phyloP scores from a whole-genome alignment of 2,113 vertebrate genomes.

The Archocentrus centrarchus region DNA sequence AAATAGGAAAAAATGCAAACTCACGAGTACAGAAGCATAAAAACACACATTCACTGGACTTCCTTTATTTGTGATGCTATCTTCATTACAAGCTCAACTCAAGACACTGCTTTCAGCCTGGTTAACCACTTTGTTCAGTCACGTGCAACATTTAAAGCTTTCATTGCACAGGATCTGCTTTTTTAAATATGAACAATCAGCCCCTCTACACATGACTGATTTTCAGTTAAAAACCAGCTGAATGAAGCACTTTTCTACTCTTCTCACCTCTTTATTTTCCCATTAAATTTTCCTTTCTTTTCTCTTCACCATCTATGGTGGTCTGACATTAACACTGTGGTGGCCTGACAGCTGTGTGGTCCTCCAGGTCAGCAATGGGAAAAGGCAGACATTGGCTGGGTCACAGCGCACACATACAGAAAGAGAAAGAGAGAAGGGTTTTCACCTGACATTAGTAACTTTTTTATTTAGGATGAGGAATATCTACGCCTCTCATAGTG shows the following conservation, averaged over 20 bases:
- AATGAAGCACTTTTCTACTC: not conserved
- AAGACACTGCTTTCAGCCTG: not conserved
- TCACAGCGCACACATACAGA: slow-evolving; percentile 32
- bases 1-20: not conserved
- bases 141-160: not conserved
- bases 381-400: slow-evolving; percentile 21
- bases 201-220: not conserved
- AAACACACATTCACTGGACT: not conserved
- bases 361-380: slow-evolving; percentile 36
- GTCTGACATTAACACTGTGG: slow-evolving; percentile 56
- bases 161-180: slow-evolving; percentile 3
- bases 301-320: slow-evolving; percentile 51
- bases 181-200: not conserved
- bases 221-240: not conserved
- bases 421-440: slow-evolving; percentile 20
- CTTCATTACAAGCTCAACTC: not conserved
- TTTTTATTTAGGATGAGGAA: slow-evolving; percentile 11
- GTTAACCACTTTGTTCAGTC: slow-evolving; percentile 5
- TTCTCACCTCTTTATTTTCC: not conserved
- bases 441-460: slow-evolving; percentile 53
- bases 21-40: not conserved
- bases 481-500: not conserved
- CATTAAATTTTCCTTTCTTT: not conserved
- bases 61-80: not conserved
- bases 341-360: slow-evolving; percentile 60